Base-by-base conservation (phyloP, 2,888 invertebrate genomes). In the Scaptodrosophila latifasciaeformis region DNA sequence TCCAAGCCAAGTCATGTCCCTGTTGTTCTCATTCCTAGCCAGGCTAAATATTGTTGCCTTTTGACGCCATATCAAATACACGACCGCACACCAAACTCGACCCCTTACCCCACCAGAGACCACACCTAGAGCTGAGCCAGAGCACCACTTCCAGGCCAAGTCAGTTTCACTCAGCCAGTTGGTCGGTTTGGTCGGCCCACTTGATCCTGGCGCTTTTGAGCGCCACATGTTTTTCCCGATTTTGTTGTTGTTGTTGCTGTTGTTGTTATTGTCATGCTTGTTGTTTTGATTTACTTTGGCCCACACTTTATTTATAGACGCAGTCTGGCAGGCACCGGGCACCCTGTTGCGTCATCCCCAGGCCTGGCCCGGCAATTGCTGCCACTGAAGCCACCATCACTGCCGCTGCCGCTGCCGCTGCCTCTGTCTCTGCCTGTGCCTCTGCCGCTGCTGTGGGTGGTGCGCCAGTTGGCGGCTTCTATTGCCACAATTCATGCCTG, bases 241-340 rank as follows among this genome's bases (percentile, higher is more conserved):
- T 42, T 64, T 31, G 12, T 34, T 30, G 2, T 30, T 29, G 31
- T n/a, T 18, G 34, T 46, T 46, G 46, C 18, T 34, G 47, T 29
- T 35, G 30, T 54, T 62, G 59, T 59, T 65, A 59, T 64, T 47
- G 44, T 74, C 69, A 75, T 74, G 75, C 59, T 67, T 75, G 69
- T 65, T 62, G 76, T 76, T 78, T 75, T 75, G 75, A 75, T 75
- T 75, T 75, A 75, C 76, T 75, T 62, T 66, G 66, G 68, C 72
- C 66, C 58, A 53, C 62, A 62, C 67, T 77, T 81, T 82, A 82
- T 82, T 83, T 78, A 78, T 77, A 76, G 78, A 79, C 71, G 71
- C 65, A 67, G 67, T 65, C 67, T 44, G 34, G 34, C 34, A 34
- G 15, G 34, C 34, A 15, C 13, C 34, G 15, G 34, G 34, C 34